Percentiles rank a stretch among this genome's conserved stretches.
Evolutionary conservation across 2,888 invertebrate genomes (phyloP).

Genomic region (Epistrophe grossulariae): DNA sequence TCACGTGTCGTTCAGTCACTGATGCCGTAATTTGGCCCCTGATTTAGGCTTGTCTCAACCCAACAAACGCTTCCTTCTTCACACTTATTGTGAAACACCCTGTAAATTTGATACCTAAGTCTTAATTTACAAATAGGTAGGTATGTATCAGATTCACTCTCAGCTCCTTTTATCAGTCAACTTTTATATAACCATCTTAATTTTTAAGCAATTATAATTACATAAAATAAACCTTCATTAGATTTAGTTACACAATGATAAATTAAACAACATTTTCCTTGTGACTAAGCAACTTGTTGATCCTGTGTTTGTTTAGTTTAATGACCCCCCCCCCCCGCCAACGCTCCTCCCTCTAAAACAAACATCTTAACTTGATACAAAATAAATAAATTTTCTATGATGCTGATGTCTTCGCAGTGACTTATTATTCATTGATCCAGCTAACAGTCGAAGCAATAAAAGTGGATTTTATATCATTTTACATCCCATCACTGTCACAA

Average conservation of each 20-base stretch:
- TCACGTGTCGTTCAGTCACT: no score
- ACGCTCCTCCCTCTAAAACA: slow-evolving; percentile 5
- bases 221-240: slow-evolving; percentile 4
- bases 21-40: no score
- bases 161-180: no score
- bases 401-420: slow-evolving; percentile 40
- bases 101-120: no score
- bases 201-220: no score
- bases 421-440: slow-evolving; percentile 71
- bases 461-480: slow-evolving; percentile 56
- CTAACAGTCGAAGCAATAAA: slow-evolving; percentile 61
- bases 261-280: slow-evolving; percentile 41
- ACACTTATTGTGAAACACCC: no score
- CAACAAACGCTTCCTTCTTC: no score
- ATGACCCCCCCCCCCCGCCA: not conserved
- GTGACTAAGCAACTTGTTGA: slow-evolving; percentile 63
- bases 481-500: slow-evolving; percentile 46
- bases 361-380: slow-evolving; percentile 38
- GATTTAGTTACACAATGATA: slow-evolving; percentile 30
- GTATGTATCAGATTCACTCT: no score
- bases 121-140: no score
- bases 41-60: no score
- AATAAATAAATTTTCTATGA: slow-evolving; percentile 53
- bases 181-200: no score
- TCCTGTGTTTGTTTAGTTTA: slow-evolving; percentile 11